Conservation (phyloP, 2,888 invertebrate genomes). For the Drymonia ruficornis region DNA sequence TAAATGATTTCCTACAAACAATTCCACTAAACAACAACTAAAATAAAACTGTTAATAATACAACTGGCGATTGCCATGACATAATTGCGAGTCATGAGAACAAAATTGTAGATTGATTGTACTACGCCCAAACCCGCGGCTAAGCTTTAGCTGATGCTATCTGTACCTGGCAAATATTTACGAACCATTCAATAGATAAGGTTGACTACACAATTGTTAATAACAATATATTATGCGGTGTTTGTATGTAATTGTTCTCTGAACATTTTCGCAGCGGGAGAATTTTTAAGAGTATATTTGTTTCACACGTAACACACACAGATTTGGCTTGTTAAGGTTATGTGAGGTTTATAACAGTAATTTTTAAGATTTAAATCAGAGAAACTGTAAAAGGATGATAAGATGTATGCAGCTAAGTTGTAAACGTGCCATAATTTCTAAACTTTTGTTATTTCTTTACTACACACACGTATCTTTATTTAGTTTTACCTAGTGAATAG, state of each 20-base stretch:
- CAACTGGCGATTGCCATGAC: constrained; percentile 32
- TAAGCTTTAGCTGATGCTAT: constrained; percentile 18
- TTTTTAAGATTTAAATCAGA: background rate
- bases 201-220: constrained; percentile 28
- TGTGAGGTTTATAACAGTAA: background rate
- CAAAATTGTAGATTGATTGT: constrained; percentile 21
- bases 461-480: too few species aligned
- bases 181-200: constrained; percentile 27
- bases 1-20: too few species aligned
- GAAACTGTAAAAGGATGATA: background rate
- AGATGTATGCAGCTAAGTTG: background rate
- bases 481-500: too few species aligned
- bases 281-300: background rate
- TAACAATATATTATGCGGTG: constrained; percentile 18
- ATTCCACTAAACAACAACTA: background rate
- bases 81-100: constrained; percentile 31
- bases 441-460: too few species aligned
- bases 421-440: background rate
- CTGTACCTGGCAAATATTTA: constrained; percentile 34
- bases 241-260: background rate
- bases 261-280: background rate
- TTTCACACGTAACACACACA: background rate
- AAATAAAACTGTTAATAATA: constrained; percentile 1
- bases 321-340: too few species aligned
- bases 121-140: constrained; percentile 13